Percentiles rank a stretch among this genome's conserved stretches.
phyloP scores from a whole-genome alignment of 2,797 vertebrate genomes.

The Tamandua tetradactyla region DNA sequence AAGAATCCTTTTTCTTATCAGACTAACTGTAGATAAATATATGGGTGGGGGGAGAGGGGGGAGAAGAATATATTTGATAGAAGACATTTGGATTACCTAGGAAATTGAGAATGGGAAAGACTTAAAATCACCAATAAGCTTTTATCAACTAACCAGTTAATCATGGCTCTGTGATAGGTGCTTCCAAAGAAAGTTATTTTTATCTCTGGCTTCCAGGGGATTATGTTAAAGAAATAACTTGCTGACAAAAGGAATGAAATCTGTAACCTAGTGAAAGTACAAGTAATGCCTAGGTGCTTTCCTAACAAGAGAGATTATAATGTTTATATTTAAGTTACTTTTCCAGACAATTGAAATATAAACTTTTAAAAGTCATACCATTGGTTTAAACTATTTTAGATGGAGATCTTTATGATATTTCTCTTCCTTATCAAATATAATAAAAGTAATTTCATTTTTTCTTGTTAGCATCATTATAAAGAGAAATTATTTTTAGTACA shows the following conservation, averaged over 20 bases:
- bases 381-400: neutral
- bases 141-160: neutral
- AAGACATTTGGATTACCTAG: neutral
- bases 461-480: neutral
- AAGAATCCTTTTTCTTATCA: no score
- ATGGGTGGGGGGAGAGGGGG: no score
- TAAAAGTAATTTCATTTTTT: neutral
- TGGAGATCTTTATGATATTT: neutral
- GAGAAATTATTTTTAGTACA: neutral
- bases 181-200: conserved; percentile 22
- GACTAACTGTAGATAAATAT: no score
- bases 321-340: neutral
- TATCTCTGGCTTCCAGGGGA: neutral
- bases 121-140: neutral
- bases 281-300: neutral
- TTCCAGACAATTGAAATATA: neutral
- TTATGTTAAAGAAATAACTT: neutral
- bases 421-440: neutral
- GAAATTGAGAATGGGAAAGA: conserved; percentile 9
- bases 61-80: neutral
- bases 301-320: neutral
- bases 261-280: neutral
- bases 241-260: neutral
- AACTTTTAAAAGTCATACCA: neutral
- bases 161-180: neutral